Evolutionary conservation across 1,140 invertebrate genomes (phyloP).

Genomic region (Apocrypta bakeri): DNA sequence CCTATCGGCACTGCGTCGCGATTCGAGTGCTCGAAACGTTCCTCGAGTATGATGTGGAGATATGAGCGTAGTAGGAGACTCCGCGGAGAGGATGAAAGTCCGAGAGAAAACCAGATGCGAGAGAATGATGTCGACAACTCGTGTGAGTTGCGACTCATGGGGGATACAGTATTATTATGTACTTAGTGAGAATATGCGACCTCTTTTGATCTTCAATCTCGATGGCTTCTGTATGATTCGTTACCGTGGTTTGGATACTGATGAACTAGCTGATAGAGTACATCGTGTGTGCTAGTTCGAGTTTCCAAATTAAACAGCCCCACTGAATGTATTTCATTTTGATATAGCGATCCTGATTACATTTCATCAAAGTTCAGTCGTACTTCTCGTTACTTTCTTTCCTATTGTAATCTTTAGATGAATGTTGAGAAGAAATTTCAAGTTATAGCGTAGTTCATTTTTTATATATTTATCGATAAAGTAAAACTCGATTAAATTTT

Average conservation of each 20-base stretch:
- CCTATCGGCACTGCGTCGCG: constrained; percentile 60
- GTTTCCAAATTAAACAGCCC: too few species aligned
- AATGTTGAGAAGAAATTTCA: too few species aligned
- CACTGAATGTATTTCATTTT: too few species aligned
- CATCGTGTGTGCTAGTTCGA: neutral
- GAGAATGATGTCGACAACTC: neutral
- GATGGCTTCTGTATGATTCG: constrained; percentile 7
- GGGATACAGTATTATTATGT: neutral
- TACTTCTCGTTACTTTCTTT: too few species aligned
- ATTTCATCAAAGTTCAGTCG: too few species aligned
- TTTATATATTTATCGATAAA: too few species aligned
- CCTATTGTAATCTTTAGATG: too few species aligned
- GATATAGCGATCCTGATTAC: too few species aligned
- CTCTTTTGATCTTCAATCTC: neutral
- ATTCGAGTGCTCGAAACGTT: neutral
- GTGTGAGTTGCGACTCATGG: neutral
- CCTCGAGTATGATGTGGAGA: neutral
- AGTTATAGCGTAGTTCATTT: too few species aligned
- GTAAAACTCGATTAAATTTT: too few species aligned
- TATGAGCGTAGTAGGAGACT: neutral
- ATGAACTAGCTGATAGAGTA: neutral
- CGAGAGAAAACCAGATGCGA: constrained; percentile 56
- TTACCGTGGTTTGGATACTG: too few species aligned
- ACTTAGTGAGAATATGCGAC: neutral
- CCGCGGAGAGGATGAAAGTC: neutral